phyloP scores from a whole-genome alignment of 2,113 vertebrate genomes.

The Pteronura brasiliensis region DNA sequence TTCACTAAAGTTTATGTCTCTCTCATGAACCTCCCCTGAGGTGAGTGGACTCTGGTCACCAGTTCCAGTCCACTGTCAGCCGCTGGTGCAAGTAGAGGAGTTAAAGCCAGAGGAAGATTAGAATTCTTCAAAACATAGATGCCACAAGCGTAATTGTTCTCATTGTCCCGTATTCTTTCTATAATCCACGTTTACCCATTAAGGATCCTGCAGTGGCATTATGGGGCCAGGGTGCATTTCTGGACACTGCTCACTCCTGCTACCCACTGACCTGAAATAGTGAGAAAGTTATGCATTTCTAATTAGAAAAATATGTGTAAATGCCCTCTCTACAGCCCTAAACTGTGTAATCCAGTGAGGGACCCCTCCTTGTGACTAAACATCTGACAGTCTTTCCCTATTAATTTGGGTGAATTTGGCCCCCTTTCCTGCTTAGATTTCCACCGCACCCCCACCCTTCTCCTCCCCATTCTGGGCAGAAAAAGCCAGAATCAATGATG shows the following conservation, averaged over 20 bases:
- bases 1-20: background rate
- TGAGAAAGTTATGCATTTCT: background rate
- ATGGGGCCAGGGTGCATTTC: background rate
- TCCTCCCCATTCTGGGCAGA: background rate
- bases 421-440: background rate
- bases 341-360: background rate
- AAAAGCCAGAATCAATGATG: conserved; percentile 32
- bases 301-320: background rate
- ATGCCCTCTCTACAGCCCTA: accelerated
- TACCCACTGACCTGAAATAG: background rate
- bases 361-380: background rate
- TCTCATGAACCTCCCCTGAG: background rate
- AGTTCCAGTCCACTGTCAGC: background rate
- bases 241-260: background rate
- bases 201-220: background rate
- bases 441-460: accelerated
- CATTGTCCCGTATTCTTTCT: background rate
- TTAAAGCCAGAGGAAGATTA: background rate
- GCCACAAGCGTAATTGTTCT: background rate
- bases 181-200: background rate
- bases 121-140: background rate
- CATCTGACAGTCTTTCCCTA: background rate
- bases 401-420: accelerated
- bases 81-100: background rate
- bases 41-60: background rate